Evolutionary conservation across 2,888 invertebrate genomes (phyloP).

Genomic region (Thecocarcelia acutangulata): DNA sequence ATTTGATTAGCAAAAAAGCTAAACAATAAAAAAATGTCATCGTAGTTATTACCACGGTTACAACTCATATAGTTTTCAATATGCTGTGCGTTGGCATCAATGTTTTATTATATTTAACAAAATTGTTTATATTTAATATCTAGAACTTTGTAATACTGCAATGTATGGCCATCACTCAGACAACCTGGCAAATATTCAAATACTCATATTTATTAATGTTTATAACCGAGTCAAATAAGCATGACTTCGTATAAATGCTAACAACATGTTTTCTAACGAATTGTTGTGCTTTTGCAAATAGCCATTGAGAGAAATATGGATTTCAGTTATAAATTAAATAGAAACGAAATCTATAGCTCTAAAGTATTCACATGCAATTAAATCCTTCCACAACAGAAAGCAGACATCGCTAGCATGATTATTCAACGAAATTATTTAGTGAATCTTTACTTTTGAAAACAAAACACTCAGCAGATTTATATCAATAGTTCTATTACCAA

Average conservation of each 20-base stretch:
- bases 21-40: too few species aligned
- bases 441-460: too few species aligned
- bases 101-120: slow-evolving; percentile 5
- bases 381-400: too few species aligned
- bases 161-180: slow-evolving; percentile 31
- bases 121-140: slow-evolving; percentile 1
- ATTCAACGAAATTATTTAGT: too few species aligned
- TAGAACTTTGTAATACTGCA: slow-evolving; percentile 8
- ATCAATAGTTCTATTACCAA: too few species aligned
- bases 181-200: slow-evolving; percentile 42
- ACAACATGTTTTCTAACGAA: slow-evolving; percentile 22
- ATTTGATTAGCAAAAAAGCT: too few species aligned
- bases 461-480: too few species aligned
- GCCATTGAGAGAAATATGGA: slow-evolving; percentile 3
- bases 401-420: too few species aligned
- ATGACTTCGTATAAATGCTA: slow-evolving; percentile 15
- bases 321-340: not conserved
- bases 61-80: not conserved
- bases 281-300: slow-evolving; percentile 11
- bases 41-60: not conserved
- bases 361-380: too few species aligned
- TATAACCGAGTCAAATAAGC: slow-evolving; percentile 19
- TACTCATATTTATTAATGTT: slow-evolving; percentile 24
- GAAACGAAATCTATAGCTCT: not conserved
- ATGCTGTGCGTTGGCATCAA: not conserved